A percentile compares a stretch with the other conserved stretches of the same genome.
These are phyloP conservation scores for Balearica regulorum DNA, from an alignment of 2,797 vertebrate genomes.

Conservation along the genomic window DNA sequence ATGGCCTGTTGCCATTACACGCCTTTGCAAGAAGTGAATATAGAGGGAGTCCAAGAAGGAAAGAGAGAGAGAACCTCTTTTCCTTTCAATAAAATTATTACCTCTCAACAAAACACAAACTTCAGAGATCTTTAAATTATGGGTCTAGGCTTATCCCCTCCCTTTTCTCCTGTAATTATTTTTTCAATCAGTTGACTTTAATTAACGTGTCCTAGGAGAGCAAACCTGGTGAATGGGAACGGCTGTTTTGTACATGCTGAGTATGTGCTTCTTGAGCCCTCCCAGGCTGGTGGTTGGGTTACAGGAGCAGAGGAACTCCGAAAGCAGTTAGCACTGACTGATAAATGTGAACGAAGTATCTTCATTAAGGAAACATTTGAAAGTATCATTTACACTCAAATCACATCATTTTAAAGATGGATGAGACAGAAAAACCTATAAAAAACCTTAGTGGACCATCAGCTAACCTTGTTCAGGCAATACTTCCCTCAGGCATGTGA, in stretches of 20 bases:
- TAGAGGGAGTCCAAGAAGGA: neutral
- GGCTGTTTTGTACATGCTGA: neutral
- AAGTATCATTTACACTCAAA: neutral
- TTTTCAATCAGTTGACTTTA: constrained; percentile 76
- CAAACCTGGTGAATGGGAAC: neutral
- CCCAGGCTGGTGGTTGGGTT: neutral
- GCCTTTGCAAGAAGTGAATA: neutral
- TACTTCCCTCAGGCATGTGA: neutral
- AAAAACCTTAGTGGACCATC: neutral
- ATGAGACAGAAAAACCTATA: neutral
- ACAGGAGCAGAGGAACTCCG: neutral
- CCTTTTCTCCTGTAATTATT: constrained; percentile 67
- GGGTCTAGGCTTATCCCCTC: constrained; percentile 43
- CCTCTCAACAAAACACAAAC: constrained; percentile 12
- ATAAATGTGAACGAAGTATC: neutral
- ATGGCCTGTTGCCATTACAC: neutral
- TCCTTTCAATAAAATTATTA: neutral
- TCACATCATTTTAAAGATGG: neutral
- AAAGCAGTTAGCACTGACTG: neutral
- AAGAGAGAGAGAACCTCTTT: neutral
- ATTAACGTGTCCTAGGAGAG: constrained; percentile 65
- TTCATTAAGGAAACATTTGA: neutral
- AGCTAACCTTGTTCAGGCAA: neutral
- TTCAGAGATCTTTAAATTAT: constrained; percentile 36
- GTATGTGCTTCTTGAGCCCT: neutral